Evolutionary conservation across 2,113 vertebrate species (phyloP).

Genomic region (Mesitornis unicolor): DNA sequence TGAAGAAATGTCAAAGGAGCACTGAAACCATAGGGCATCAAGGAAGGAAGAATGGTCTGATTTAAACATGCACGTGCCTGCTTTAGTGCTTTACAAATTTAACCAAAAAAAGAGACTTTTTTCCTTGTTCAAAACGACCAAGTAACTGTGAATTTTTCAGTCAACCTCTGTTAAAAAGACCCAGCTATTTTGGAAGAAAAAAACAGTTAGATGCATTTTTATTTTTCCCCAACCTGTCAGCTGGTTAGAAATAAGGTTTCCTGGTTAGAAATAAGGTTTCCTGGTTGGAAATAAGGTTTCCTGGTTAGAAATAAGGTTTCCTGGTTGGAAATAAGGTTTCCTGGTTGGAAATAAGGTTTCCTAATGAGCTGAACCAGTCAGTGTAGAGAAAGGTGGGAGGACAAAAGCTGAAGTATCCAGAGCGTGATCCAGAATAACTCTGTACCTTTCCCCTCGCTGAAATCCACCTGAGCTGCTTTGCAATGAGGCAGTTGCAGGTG

Average conservation of each 20-base stretch:
- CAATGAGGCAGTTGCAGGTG: neutral
- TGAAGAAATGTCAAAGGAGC: neutral
- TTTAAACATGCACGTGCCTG: neutral
- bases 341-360: neutral
- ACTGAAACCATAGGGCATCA: neutral
- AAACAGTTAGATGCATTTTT: neutral
- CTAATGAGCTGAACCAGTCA: neutral
- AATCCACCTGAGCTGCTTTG: neutral
- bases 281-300: no score
- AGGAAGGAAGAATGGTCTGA: neutral
- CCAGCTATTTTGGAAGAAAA: neutral
- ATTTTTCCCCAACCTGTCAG: neutral
- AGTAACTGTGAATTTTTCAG: neutral
- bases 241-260: no score
- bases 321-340: no score
- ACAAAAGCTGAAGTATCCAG: neutral
- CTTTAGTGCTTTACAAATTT: neutral
- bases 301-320: no score
- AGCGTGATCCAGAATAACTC: neutral
- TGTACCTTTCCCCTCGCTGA: neutral
- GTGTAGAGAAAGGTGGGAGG: neutral
- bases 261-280: no score
- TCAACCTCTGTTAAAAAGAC: neutral
- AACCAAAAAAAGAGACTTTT: accelerated
- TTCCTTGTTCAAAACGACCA: neutral